Conservation (phyloP, 1,140 invertebrate species). For the Pogonomyrmex californicus region DNA sequence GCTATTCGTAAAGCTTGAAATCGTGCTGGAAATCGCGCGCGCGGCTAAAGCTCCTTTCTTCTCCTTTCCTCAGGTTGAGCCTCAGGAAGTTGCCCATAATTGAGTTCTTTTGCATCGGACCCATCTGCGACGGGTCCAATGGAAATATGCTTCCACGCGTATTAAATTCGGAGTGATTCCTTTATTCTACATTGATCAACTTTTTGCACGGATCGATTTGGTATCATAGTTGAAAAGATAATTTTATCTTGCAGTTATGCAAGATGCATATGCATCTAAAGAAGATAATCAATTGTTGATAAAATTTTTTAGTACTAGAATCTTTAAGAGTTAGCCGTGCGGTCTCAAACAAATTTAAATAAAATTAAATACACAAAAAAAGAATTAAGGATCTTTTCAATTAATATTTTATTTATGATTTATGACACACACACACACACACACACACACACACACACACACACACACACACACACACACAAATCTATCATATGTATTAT, state of each 20-base stretch:
- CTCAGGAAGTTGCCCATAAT: conserved; percentile 68
- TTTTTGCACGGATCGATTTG: background rate
- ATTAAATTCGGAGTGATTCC: conserved; percentile 23
- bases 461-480: too few relatives aligned
- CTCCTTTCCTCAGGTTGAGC: conserved; percentile 13
- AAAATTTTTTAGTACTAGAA: background rate
- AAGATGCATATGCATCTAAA: background rate
- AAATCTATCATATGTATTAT: too few relatives aligned
- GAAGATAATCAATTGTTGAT: background rate
- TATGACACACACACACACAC: too few relatives aligned
- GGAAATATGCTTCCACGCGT: conserved; percentile 37
- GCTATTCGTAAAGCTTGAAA: conserved; percentile 50
- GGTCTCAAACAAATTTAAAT: background rate
- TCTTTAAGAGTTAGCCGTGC: background rate
- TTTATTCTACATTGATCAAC: conserved; percentile 37
- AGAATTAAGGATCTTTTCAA: background rate
- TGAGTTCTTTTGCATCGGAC: conserved; percentile 77
- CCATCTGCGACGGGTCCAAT: conserved; percentile 24
- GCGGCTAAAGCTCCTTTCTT: conserved; percentile 44
- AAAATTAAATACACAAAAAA: background rate
- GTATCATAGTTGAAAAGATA: background rate
- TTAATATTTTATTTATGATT: background rate
- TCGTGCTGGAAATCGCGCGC: conserved; percentile 66
- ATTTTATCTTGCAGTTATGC: background rate
- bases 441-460: too few relatives aligned